Evolutionary conservation across 2,888 invertebrate species (phyloP).

Genomic region (Phyto melanocephala): DNA sequence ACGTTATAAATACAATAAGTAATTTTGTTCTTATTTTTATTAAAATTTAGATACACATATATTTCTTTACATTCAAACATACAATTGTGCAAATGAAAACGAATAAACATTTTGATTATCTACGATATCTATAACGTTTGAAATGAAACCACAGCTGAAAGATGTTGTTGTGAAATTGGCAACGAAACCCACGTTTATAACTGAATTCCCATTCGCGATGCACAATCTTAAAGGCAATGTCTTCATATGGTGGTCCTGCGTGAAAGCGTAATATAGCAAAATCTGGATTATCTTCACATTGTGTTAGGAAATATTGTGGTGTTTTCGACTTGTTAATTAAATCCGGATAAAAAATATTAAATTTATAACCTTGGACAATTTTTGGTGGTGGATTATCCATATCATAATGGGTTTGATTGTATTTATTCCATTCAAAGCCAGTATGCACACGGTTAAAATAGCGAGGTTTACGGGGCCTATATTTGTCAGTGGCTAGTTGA

Average conservation of each 20-base stretch:
- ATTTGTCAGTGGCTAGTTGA: constrained; percentile 95
- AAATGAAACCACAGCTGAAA: constrained; percentile 99
- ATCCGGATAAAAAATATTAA: constrained; percentile 99
- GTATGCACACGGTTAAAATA: constrained; percentile 98
- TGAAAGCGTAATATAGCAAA: constrained; percentile 96
- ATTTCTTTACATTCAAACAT: neutral
- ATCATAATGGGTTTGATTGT: constrained; percentile 99
- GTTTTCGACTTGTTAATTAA: constrained; percentile 95
- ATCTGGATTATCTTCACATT: constrained; percentile 94
- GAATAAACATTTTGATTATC: constrained; percentile 78
- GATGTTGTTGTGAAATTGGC: constrained; percentile 99
- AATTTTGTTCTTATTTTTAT: neutral
- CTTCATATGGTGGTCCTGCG: constrained; percentile 99
- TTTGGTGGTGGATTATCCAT: constrained; percentile 99
- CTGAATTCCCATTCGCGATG: constrained; percentile 99
- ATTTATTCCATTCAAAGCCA: constrained; percentile 99
- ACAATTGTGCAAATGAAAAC: neutral
- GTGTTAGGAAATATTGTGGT: constrained; percentile 94
- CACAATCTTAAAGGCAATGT: constrained; percentile 80
- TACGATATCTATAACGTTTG: constrained; percentile 96
- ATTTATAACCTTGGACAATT: constrained; percentile 99
- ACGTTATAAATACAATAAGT: no score
- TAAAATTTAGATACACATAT: neutral
- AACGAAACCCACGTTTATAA: constrained; percentile 97
- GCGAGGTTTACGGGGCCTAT: constrained; percentile 96